Evolutionary conservation across 2,888 invertebrate genomes (phyloP), one percentile per base, ranked within the genome.

Genomic region (Sinhomidia bicolor): DNA sequence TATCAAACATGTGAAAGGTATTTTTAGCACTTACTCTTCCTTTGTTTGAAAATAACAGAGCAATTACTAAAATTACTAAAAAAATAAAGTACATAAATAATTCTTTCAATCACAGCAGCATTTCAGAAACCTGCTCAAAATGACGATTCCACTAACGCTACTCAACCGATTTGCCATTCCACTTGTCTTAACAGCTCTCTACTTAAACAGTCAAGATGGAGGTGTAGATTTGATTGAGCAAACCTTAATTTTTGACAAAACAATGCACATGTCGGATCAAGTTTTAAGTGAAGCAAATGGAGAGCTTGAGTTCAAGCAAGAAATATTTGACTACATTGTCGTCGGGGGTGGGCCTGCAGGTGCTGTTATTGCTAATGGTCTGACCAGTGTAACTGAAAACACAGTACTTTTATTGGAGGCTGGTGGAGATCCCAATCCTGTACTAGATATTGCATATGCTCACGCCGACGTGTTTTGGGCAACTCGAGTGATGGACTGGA

Each of bases 341-440:
- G 57, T 88, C 20, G 88, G 83, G 2, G 88, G 78, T 17, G 68
- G 65, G 60, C 82, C 79, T 17, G 85, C 85, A 4, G 85, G 85
- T 4, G 60, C 85, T n/a, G 65, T 85, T 17, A 12, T 85, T 9
- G 86, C 60, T 23, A 71, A 86, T 10, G 79, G 44, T 14, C 14
- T 86, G 14, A 79, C 68, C 12, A 78, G 47, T 9, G 71, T 71
- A 10, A 57, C 71, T 2, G 44, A 68, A 17, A 2, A 41, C 44
- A 51, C 51, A 1, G 86, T 86, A 9, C 60, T 86, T 17, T 26
- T 86, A 12, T 47, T 86, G 20, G 86, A 86, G 12, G 86, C 86
- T 14, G 86, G 86, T 9, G 80, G 80, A 0, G 91, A 90, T 36
- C 91, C 91, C 5, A 91, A 90, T 82, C 90, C 90, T 0, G 6